These are phyloP conservation scores for Pipistrellus pygmaeus DNA, from an alignment of 2,797 vertebrate genomes.

Conservation along the genomic window DNA sequence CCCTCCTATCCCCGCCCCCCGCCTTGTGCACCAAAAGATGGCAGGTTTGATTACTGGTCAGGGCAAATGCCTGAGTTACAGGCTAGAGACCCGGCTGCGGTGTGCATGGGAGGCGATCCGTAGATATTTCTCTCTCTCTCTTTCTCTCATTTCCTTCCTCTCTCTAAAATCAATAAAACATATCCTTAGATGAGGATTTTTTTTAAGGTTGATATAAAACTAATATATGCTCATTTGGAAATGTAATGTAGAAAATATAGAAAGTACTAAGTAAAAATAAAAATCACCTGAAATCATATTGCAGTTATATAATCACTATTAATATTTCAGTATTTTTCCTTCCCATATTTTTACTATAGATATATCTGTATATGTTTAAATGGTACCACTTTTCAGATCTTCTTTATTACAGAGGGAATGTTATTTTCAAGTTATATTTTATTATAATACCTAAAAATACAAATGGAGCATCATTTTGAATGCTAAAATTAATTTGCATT, in stretches of 20 bases:
- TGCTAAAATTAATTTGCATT: conserved; percentile 30
- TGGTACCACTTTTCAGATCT: background rate
- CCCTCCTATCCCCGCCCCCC: too few species aligned
- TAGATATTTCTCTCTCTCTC: background rate
- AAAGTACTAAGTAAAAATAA: conserved; percentile 21
- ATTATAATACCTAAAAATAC: conserved; percentile 9
- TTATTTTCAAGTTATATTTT: conserved; percentile 49
- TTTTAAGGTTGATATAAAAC: background rate
- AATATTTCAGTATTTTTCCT: background rate
- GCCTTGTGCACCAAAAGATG: background rate
- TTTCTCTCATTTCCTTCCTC: background rate
- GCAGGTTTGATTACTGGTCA: background rate
- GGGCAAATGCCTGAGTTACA: background rate
- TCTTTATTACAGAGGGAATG: background rate
- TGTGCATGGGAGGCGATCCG: background rate
- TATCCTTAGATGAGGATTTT: background rate
- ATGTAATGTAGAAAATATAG: conserved; percentile 25
- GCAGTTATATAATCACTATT: background rate
- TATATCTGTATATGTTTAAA: background rate
- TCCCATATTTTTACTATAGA: background rate
- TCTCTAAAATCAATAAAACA: background rate
- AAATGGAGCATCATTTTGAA: conserved; percentile 43
- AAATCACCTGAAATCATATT: background rate
- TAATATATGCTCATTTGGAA: background rate
- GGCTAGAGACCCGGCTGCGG: background rate